Evolutionary conservation across 2,888 invertebrate genomes (phyloP), one percentile per base, ranked within the genome.

Genomic region (Temnothorax unifasciatus): DNA sequence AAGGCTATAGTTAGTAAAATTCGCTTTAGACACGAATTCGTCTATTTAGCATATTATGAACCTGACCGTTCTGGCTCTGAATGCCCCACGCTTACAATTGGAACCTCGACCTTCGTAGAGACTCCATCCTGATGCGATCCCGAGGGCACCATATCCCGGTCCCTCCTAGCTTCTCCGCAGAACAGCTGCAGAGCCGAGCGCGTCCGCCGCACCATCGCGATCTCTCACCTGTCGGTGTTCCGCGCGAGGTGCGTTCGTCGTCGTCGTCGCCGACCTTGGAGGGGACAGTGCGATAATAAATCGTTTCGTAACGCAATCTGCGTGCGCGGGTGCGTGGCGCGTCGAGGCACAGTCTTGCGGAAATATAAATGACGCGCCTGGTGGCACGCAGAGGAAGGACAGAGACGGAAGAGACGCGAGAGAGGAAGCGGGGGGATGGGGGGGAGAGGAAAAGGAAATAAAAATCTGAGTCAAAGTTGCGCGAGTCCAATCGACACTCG

Each of bases 261-360:
- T 75, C 59, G 69, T 83, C 64, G 74, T 82, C 47, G 81, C 15
- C 81, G 85, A 82, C 91, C 92, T 92, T 91, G 89, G 34, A 73
- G 85, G 59, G 73, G 83, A 75, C 88, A 89, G 88, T 85, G 89
- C 85, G 89, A 88, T 89, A 91, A 93, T 88, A 90, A 91, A 92
- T 91, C 85, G 90, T 91, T 91, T 90, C 89, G 90, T 90, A 91
- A 90, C 85, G 84, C 85, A 85, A 88, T 87, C 84, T 57, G 77
- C 83, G 79, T 85, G 73, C 71, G 79, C 63, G 73, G 9, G 63
- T 85, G 82, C 83, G 82, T 81, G 68, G 52, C 69, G 52, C 69
- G 77, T 11, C 34, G 13, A 83, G 74, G 73, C 38, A 79, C 74
- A 89, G 38, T 86, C 90, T 88, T 86, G 90, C 90, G 86, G 88